These are phyloP conservation scores for Creontiades dilutus DNA, from an alignment of 2,888 invertebrate genomes.

Conservation along the genomic window DNA sequence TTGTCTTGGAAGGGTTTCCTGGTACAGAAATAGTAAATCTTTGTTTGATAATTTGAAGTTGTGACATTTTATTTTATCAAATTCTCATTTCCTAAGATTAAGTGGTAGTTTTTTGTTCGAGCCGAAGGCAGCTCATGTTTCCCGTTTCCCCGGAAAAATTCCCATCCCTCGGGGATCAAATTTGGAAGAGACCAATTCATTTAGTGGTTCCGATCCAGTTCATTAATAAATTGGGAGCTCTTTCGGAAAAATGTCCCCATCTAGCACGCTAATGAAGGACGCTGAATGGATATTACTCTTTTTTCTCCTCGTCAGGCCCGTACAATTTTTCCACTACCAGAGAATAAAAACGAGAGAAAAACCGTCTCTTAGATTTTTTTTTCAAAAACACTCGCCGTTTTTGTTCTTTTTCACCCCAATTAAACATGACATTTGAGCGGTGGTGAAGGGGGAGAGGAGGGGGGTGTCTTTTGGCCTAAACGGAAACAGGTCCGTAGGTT, in stretches of 20 bases:
- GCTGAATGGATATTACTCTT: not conserved
- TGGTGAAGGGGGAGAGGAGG: not conserved
- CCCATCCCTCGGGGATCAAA: not conserved
- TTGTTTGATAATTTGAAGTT: too few species aligned
- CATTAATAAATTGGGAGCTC: slow-evolving; percentile 22
- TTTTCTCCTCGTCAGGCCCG: not conserved
- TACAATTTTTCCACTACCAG: not conserved
- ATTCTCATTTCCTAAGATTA: too few species aligned
- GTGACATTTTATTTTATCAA: too few species aligned
- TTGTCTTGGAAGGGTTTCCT: too few species aligned
- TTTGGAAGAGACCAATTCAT: not conserved
- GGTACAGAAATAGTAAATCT: too few species aligned
- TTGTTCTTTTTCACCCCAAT: slow-evolving; percentile 25
- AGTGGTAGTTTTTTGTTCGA: too few species aligned
- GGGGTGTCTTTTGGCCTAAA: slow-evolving; percentile 24
- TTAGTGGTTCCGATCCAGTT: slow-evolving; percentile 4
- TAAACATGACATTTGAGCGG: slow-evolving; percentile 18
- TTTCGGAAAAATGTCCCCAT: not conserved
- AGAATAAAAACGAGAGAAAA: not conserved
- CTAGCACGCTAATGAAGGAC: slow-evolving; percentile 14
- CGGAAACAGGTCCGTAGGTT: slow-evolving; percentile 23
- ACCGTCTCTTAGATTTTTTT: not conserved
- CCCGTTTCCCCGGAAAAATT: too few species aligned
- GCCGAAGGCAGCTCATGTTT: not conserved
- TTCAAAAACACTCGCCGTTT: not conserved